Percentiles rank a stretch among this genome's conserved stretches.
phyloP scores from a whole-genome alignment of 1,140 invertebrate genomes.

The Solenopsis invicta region DNA sequence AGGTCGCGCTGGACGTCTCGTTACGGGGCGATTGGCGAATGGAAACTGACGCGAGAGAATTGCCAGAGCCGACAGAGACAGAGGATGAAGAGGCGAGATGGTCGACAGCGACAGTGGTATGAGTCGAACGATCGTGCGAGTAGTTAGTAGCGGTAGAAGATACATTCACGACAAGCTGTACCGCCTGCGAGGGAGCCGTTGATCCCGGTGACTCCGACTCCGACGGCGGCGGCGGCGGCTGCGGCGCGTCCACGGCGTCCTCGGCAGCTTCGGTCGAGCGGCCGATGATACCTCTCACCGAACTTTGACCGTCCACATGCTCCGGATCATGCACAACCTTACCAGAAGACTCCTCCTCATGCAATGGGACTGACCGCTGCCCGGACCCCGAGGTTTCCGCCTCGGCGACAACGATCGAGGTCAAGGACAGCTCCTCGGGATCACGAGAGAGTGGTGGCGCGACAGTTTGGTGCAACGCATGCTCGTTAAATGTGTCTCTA shows the following conservation, averaged over 20 bases:
- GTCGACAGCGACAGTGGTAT: slow-evolving; percentile 57
- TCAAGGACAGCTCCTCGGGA: slow-evolving; percentile 41
- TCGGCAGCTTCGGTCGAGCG: not conserved
- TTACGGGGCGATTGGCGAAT: not conserved
- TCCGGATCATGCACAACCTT: slow-evolving; percentile 78
- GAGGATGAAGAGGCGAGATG: slow-evolving; percentile 46
- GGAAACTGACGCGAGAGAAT: slow-evolving; percentile 7
- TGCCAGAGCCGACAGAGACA: slow-evolving; percentile 57
- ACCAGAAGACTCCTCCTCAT: slow-evolving; percentile 71
- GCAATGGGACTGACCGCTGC: slow-evolving; percentile 55
- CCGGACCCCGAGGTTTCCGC: slow-evolving; percentile 11
- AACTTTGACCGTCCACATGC: slow-evolving; percentile 58
- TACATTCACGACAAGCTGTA: slow-evolving; percentile 45
- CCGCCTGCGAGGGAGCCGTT: slow-evolving; percentile 1
- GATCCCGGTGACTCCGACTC: slow-evolving; percentile 26
- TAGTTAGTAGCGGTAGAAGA: slow-evolving; percentile 63
- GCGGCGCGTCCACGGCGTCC: not conserved
- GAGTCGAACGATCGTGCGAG: slow-evolving; percentile 54
- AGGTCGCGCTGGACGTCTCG: not conserved
- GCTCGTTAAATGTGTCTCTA: slow-evolving; percentile 89
- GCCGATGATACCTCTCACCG: slow-evolving; percentile 7
- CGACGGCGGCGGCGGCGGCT: not conserved
- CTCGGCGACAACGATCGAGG: not conserved
- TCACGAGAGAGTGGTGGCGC: slow-evolving; percentile 45
- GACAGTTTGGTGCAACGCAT: slow-evolving; percentile 84